phyloP scores from a whole-genome alignment of 2,888 invertebrate species.

The Nineta flava region DNA sequence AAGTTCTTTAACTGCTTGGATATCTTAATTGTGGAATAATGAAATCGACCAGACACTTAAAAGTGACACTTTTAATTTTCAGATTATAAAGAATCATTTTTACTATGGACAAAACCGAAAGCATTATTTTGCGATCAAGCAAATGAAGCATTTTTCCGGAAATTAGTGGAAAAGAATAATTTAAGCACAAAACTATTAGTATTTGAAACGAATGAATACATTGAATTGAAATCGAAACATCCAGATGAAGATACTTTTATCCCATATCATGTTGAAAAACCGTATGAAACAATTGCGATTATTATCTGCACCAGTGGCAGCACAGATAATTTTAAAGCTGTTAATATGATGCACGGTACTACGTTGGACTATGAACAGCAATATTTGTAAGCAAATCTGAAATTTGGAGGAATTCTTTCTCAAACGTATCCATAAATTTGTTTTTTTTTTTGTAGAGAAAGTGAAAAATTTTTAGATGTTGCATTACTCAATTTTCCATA shows the following conservation, averaged over 20 bases:
- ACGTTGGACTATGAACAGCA: not conserved
- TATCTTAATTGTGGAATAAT: not conserved
- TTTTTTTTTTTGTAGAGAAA: not conserved
- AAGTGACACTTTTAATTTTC: not conserved
- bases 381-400: not conserved
- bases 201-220: not conserved
- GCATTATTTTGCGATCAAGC: not conserved
- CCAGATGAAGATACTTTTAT: not conserved
- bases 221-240: not conserved
- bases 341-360: not conserved
- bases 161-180: not conserved
- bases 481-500: not conserved
- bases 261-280: not conserved
- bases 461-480: not conserved
- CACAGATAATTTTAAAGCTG: not conserved
- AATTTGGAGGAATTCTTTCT: not conserved
- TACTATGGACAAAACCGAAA: not conserved
- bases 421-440: not conserved
- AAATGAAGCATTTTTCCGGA: not conserved
- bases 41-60: not conserved
- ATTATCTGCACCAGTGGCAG: not conserved
- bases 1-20: too few species aligned
- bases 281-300: not conserved
- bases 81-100: not conserved
- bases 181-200: not conserved